Conservation (phyloP, 2,797 vertebrate species). For the Acridotheres tristis region DNA sequence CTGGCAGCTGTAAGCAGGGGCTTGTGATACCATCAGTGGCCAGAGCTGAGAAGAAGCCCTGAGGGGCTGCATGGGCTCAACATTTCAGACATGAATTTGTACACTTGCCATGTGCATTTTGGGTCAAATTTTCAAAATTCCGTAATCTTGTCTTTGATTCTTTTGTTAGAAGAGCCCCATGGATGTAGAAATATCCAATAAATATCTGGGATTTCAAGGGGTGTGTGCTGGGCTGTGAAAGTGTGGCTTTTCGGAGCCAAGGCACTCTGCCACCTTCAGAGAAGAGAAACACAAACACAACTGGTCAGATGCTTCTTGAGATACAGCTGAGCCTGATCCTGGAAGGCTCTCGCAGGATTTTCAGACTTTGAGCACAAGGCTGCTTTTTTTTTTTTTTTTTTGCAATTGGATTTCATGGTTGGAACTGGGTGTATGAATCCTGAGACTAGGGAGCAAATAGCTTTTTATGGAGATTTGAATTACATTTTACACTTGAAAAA, state of each 20-base stretch:
- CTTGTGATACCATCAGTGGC: background rate
- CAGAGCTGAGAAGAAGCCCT: background rate
- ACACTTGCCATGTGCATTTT: background rate
- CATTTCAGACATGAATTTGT: background rate
- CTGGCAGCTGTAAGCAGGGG: background rate
- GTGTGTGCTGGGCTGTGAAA: background rate
- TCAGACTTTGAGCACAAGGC: background rate
- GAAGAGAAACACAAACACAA: background rate
- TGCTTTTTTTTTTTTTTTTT: background rate
- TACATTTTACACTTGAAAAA: constrained; percentile 49
- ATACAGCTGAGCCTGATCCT: background rate
- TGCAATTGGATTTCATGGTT: constrained; percentile 37
- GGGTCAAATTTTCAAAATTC: background rate
- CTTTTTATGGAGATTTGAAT: constrained; percentile 62
- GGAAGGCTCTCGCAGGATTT: background rate
- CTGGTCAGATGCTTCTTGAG: background rate
- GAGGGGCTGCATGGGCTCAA: background rate
- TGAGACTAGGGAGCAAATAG: constrained; percentile 38
- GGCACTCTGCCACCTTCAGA: background rate
- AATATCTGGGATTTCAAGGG: background rate
- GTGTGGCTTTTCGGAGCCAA: background rate
- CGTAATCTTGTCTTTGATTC: background rate
- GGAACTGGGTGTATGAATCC: constrained; percentile 15
- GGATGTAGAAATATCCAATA: background rate
- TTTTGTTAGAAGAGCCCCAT: background rate